Percentiles rank a stretch among this genome's conserved stretches.
These are phyloP conservation scores for Hippoglossus stenolepis DNA, from an alignment of 2,113 vertebrate genomes.

Conservation along the genomic window DNA sequence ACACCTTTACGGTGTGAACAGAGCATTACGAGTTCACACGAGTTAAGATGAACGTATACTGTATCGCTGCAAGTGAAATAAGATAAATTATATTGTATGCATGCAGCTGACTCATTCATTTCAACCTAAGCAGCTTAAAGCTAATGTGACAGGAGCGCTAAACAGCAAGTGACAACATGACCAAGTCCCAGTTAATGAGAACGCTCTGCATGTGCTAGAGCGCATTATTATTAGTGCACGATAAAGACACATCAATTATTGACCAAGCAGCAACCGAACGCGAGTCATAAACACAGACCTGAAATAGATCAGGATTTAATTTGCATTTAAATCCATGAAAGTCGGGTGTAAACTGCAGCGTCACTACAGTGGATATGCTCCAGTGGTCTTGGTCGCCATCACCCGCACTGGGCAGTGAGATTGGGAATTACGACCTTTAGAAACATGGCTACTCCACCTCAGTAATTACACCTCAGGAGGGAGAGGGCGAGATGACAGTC, in stretches of 20 bases:
- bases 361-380: slow-evolving; percentile 6
- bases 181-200: not conserved
- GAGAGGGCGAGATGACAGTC: slow-evolving; percentile 38
- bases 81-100: not conserved
- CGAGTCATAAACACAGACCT: not conserved
- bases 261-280: not conserved
- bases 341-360: slow-evolving; percentile 18
- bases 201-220: not conserved
- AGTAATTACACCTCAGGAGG: slow-evolving; percentile 67
- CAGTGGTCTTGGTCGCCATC: slow-evolving; percentile 23
- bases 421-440: slow-evolving; percentile 60
- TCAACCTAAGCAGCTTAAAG: not conserved
- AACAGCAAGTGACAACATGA: slow-evolving; percentile 3
- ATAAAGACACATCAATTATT: not conserved
- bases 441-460: slow-evolving; percentile 16
- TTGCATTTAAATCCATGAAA: slow-evolving; percentile 27
- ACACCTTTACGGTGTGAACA: not conserved
- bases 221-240: not conserved
- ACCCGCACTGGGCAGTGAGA: slow-evolving; percentile 21
- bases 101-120: slow-evolving; percentile 11
- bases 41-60: not conserved
- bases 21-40: not conserved
- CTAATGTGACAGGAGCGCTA: not conserved
- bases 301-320: slow-evolving; percentile 2
- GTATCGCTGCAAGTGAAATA: not conserved